Base-by-base conservation (phyloP, 2,888 invertebrate genomes). In the Sinotaia quadrata region DNA sequence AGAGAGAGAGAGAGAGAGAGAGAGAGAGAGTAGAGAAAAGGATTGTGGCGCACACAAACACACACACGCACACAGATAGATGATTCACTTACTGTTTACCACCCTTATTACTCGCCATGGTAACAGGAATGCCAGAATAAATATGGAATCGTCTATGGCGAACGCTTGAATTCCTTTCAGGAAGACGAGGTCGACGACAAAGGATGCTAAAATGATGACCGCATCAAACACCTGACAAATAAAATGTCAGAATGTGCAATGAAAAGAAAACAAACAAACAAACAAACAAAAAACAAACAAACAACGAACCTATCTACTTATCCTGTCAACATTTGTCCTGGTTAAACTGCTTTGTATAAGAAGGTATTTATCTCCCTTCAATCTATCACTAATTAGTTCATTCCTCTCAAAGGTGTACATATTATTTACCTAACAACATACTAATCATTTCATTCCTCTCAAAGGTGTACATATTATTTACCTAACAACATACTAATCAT, bases 171-270 rank as follows among this genome's bases (percentile, higher is more conserved):
- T 68, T 15, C 81, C 81, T 44, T 82, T 81, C 58, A 82, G 65
- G 69, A 81, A 81, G 34, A 77, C 78, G 49, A 82, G 68, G 69
- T 82, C 82, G 24, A 82, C 75, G 18, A 75, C 77, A 67, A 82
- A 81, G 8, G 82, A 82, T 15, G 80, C 75, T 67, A 82, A 59
- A 29, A 82, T 79, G 31, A 82, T 78, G 12, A 81, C 75, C 33
- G 80, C 82, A 73, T 82, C 82, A 68, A 82, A 80, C 10, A 82
- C 78, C 82, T 82, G 78, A n/a, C n/a, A n/a, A n/a, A n/a, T n/a
- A n/a, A n/a, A n/a, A n/a, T n/a, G n/a, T n/a, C n/a, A n/a, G n/a
- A 24, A 10, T 8, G 24, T 15, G 52, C 8, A 21, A 21, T 8
- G 10, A 21, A n/a, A 24, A 51, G 10, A 10, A 24, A 15, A 15